Evolutionary conservation across 2,113 vertebrate species (phyloP).

Genomic region (Siniperca knerii): DNA sequence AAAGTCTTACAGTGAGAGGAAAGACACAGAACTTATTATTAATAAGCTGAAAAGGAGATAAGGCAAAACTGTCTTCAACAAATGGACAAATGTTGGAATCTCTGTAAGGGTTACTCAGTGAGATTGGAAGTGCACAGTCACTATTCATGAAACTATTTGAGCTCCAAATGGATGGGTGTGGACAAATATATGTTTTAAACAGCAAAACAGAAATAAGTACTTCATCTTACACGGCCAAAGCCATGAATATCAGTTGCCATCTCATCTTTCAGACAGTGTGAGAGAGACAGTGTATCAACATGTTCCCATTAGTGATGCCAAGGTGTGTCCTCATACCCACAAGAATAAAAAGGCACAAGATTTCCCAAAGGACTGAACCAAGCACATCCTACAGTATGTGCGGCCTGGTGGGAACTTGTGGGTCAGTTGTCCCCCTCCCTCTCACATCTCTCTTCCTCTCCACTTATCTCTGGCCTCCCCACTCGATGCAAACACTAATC

Average conservation of each 20-base stretch:
- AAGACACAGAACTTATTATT: conserved; percentile 10
- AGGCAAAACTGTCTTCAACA: conserved; percentile 14
- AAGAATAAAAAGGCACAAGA: conserved; percentile 32
- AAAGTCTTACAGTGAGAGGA: conserved; percentile 65
- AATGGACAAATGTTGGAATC: conserved; percentile 31
- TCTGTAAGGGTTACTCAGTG: conserved; percentile 21
- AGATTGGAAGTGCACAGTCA: conserved; percentile 23
- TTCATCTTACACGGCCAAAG: conserved; percentile 85
- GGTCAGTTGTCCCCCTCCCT: conserved; percentile 52
- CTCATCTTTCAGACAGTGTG: conserved; percentile 15
- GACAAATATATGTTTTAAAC: conserved; percentile 87
- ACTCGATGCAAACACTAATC: conserved; percentile 79
- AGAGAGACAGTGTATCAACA: conserved; percentile 7
- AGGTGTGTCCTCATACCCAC: conserved; percentile 24
- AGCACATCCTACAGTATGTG: conserved; percentile 35
- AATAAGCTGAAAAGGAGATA: conserved; percentile 38
- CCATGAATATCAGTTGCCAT: conserved; percentile 13
- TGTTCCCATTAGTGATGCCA: conserved; percentile 11
- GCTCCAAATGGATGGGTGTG: conserved; percentile 7
- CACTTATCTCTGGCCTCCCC: conserved; percentile 75
- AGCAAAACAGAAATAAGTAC: conserved; percentile 83
- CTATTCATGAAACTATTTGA: conserved; percentile 30
- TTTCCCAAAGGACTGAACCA: conserved; percentile 40
- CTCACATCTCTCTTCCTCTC: conserved; percentile 79
- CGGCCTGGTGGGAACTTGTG: conserved; percentile 74